Evolutionary conservation across 2,888 invertebrate species (phyloP).

Genomic region (Ferrisia virgata): DNA sequence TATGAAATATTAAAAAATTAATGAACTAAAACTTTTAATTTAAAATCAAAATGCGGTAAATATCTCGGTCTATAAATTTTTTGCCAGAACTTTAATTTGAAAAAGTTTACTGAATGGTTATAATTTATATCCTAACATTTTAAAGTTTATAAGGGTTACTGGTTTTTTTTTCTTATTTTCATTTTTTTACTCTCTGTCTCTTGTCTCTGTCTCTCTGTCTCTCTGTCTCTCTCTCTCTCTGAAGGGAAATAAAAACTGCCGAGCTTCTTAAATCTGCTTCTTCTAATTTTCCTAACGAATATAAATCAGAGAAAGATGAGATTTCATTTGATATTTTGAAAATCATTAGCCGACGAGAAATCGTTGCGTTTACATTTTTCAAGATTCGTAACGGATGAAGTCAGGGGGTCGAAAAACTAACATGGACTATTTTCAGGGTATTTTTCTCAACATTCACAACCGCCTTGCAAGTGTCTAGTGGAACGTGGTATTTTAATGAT

Average conservation of each 20-base stretch:
- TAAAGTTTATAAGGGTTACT: slow-evolving; percentile 9
- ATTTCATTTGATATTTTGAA: slow-evolving; percentile 38
- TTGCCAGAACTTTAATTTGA: slow-evolving; percentile 21
- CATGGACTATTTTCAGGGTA: not conserved
- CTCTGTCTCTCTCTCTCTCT: too few species aligned
- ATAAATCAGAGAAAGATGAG: slow-evolving; percentile 41
- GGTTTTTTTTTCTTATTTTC: slow-evolving; percentile 7
- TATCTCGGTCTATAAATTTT: slow-evolving; percentile 34
- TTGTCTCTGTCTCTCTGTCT: too few species aligned
- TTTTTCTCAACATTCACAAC: not conserved
- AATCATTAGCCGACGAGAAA: slow-evolving; percentile 26
- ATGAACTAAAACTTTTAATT: slow-evolving; percentile 32
- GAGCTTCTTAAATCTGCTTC: slow-evolving; percentile 18
- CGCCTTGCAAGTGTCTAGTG: not conserved
- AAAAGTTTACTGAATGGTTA: slow-evolving; percentile 35
- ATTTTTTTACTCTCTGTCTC: too few species aligned
- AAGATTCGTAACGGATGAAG: not conserved
- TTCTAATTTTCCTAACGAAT: slow-evolving; percentile 35
- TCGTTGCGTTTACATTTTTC: slow-evolving; percentile 16
- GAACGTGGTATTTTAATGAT: not conserved
- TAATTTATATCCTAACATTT: slow-evolving; percentile 33
- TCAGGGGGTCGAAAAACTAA: not conserved
- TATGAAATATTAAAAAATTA: slow-evolving; percentile 29
- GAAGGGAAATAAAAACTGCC: slow-evolving; percentile 21
- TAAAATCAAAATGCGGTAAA: slow-evolving; percentile 35